Evolutionary conservation across 1,140 invertebrate species (phyloP), one percentile per base, ranked within the genome.

Genomic region (Scaptomyza hsui): DNA sequence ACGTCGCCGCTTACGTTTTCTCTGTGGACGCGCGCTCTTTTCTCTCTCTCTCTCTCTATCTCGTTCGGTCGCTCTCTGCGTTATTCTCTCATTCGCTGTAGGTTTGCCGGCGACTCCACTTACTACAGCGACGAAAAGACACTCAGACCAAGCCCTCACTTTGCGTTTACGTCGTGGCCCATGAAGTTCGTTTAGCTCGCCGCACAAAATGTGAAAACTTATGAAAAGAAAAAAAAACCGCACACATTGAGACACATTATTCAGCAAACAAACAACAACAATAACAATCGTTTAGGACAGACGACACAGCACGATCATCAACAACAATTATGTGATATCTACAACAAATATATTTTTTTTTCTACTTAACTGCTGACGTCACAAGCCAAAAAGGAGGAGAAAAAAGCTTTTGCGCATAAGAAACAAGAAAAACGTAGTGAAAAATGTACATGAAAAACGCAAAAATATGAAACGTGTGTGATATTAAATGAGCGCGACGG

Each of bases 291-390:
- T 57, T 39, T 60, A 41, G 37, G 48, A 42, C 53, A 69, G 64
- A 59, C 32, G 37, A 16, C 4, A 24, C 18, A 59, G 45, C 35
- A 53, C 21, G 55, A 72, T 75, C 70, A 72, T 47, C 69, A 78
- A 78, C 62, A 85, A 78, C 77, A 81, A 86, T 75, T 81, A 85
- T 86, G 81, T 86, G 81, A 86, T 86, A 86, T 88, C 73, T 86
- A 88, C 77, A 81, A 71, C 35, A 72, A 68, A 56, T 56, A 63
- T 18, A 16, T 49, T 32, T 57, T 64, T 45, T 52, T 68, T 26
- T 16, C 12, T 2, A n/a, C 52, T 29, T 35, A 57, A 72, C 82
- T 86, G 82, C 82, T 86, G 82, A 86, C 81, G 81, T 86, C 81
- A 86, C 77, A 67, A 59, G 55, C 42, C 55, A 29, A 41, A 56